Evolutionary conservation across 2,113 vertebrate species (phyloP).

Genomic region (Condylura cristata): DNA sequence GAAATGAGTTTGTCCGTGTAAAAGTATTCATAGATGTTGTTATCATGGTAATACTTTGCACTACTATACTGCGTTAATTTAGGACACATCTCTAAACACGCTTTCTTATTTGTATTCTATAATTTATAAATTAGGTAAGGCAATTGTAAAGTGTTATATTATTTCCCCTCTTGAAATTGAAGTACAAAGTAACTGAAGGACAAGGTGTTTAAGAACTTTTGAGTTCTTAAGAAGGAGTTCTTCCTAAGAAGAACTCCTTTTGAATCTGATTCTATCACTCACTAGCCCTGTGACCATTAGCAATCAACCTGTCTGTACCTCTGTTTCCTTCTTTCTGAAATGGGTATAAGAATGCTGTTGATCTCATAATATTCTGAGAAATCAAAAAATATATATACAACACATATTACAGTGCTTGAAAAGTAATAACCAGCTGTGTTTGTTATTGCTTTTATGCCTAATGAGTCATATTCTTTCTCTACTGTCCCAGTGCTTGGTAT

Average conservation of each 20-base stretch:
- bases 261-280: background rate
- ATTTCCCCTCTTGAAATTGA: background rate
- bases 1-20: background rate
- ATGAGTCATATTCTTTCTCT: background rate
- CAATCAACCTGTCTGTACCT: background rate
- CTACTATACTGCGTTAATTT: background rate
- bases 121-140: background rate
- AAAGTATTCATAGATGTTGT: background rate
- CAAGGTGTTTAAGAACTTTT: background rate
- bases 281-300: background rate
- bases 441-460: background rate
- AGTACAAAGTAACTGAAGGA: background rate
- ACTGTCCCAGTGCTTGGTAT: background rate
- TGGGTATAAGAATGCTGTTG: background rate
- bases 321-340: background rate
- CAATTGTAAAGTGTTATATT: background rate
- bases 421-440: background rate
- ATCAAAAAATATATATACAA: background rate
- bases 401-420: background rate
- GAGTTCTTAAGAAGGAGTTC: too few relatives aligned
- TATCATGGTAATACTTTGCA: background rate
- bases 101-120: background rate
- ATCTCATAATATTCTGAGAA: background rate
- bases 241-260: background rate
- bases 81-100: background rate